These are phyloP conservation scores for Aphyosemion australe DNA, from an alignment of 2,113 vertebrate genomes.

Conservation along the genomic window DNA sequence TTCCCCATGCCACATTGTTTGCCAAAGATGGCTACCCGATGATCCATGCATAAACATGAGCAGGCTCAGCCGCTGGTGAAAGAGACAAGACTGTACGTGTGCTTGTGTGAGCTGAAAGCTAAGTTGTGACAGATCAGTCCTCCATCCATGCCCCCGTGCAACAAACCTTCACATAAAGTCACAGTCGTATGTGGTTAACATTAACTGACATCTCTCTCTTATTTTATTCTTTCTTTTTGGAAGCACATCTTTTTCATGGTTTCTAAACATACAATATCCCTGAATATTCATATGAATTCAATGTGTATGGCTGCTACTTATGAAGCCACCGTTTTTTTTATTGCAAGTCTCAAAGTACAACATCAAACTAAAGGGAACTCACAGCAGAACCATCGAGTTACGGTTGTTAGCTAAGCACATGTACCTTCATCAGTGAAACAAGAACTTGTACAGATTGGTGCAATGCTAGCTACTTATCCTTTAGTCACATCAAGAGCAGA, in stretches of 20 bases:
- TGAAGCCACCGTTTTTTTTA: slow-evolving; percentile 81
- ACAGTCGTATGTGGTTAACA: slow-evolving; percentile 78
- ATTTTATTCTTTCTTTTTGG: slow-evolving; percentile 62
- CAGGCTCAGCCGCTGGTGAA: slow-evolving; percentile 66
- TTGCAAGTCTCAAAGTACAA: slow-evolving; percentile 75
- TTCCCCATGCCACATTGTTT: slow-evolving; percentile 61
- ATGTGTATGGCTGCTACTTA: slow-evolving; percentile 78
- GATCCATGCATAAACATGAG: slow-evolving; percentile 85
- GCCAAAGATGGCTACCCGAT: slow-evolving; percentile 80
- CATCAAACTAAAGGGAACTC: slow-evolving; percentile 59
- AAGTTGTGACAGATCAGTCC: slow-evolving; percentile 20
- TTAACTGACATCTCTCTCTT: slow-evolving; percentile 75
- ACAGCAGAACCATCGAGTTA: slow-evolving; percentile 37
- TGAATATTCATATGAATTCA: slow-evolving; percentile 80
- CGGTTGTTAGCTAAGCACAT: slow-evolving; percentile 66
- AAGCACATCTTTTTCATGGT: slow-evolving; percentile 81
- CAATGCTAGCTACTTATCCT: slow-evolving; percentile 68
- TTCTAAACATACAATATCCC: slow-evolving; percentile 83
- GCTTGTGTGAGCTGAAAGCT: slow-evolving; percentile 23
- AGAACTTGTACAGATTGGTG: slow-evolving; percentile 33
- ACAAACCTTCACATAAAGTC: slow-evolving; percentile 74
- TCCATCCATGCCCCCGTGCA: slow-evolving; percentile 8
- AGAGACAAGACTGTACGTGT: slow-evolving; percentile 29
- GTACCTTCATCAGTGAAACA: slow-evolving; percentile 39
- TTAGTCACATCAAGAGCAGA: slow-evolving; percentile 73